A percentile compares a stretch with the other conserved stretches of the same genome.
Evolutionary conservation across 1,140 invertebrate species (phyloP).

Genomic region (Tribolium castaneum): DNA sequence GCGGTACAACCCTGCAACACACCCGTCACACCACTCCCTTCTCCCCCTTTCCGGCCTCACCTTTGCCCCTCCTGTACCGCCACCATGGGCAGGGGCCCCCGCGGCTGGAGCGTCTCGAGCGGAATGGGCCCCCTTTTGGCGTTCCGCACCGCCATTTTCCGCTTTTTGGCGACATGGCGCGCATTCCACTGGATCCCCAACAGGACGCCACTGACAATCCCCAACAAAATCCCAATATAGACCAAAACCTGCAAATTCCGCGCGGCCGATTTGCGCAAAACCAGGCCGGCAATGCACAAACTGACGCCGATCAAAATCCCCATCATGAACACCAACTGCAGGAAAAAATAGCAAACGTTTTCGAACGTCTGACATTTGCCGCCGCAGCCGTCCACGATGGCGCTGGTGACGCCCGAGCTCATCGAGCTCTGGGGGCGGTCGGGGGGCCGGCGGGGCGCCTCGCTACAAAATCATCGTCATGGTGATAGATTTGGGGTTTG

Average conservation of each 20-base stretch:
- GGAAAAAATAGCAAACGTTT: constrained; percentile 74
- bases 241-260: constrained; percentile 72
- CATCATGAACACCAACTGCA: constrained; percentile 73
- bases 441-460: constrained; percentile 38
- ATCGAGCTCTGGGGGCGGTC: constrained; percentile 59
- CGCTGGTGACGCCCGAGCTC: constrained; percentile 58
- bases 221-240: constrained; percentile 71
- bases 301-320: constrained; percentile 72
- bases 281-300: constrained; percentile 71
- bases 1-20: constrained; percentile 38
- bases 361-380: constrained; percentile 74
- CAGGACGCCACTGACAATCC: constrained; percentile 70
- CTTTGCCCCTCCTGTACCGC: constrained; percentile 7
- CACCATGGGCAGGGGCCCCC: constrained; percentile 9
- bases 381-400: constrained; percentile 70
- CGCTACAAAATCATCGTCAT: constrained; percentile 37
- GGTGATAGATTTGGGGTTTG: not conserved
- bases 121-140: constrained; percentile 58
- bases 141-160: constrained; percentile 57
- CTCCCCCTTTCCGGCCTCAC: not conserved
- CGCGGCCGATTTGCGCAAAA: constrained; percentile 68
- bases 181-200: constrained; percentile 73
- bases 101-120: constrained; percentile 52
- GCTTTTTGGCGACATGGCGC: constrained; percentile 67
- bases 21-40: not conserved